Percentiles rank a stretch among this genome's conserved stretches.
phyloP scores from a whole-genome alignment of 2,113 vertebrate genomes.

The Petromus typicus region DNA sequence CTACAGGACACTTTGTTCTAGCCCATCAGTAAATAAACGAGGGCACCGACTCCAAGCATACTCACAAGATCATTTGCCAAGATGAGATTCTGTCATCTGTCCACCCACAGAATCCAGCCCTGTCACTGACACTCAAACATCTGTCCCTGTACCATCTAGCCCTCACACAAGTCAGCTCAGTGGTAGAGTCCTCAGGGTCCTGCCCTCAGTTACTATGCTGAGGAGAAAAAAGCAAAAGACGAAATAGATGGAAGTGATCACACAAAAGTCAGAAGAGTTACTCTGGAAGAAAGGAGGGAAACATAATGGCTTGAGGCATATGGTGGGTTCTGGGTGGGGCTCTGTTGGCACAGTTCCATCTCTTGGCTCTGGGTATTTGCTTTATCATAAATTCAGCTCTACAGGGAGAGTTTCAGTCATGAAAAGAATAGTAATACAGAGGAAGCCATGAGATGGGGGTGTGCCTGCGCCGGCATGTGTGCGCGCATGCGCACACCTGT shows the following conservation, averaged over 20 bases:
- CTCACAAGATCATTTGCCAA: background rate
- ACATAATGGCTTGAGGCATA: background rate
- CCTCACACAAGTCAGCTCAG: background rate
- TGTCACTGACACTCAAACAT: background rate
- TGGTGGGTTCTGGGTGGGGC: background rate
- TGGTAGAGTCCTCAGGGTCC: background rate
- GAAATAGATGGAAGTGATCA: background rate
- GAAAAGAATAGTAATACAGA: background rate
- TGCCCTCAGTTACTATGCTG: background rate
- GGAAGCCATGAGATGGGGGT: background rate
- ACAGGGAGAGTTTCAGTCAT: background rate
- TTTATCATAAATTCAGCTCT: background rate
- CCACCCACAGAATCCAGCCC: background rate
- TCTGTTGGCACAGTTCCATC: background rate
- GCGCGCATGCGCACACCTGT: background rate
- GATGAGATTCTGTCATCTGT: background rate
- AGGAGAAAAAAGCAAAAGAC: background rate
- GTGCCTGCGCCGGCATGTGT: background rate
- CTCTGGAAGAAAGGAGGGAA: background rate
- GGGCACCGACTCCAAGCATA: background rate
- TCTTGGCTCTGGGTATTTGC: background rate
- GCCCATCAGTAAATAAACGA: background rate
- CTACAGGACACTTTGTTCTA: background rate
- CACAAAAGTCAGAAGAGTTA: background rate
- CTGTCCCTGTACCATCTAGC: background rate